Evolutionary conservation across 2,888 invertebrate genomes (phyloP), one percentile per base, ranked within the genome.

Genomic region (Aquatica leii): DNA sequence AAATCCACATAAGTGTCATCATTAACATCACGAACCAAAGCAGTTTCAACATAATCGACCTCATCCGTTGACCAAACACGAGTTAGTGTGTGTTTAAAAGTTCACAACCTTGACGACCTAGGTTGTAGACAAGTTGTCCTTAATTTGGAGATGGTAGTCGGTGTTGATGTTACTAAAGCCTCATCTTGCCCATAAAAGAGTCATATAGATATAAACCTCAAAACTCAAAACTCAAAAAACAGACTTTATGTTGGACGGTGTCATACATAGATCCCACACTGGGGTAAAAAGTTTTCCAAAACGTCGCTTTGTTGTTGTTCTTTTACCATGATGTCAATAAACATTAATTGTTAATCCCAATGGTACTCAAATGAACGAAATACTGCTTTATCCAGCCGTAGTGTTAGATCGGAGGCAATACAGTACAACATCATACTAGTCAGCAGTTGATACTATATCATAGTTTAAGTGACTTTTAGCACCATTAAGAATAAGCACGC

Each of bases 191-290:
- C 24, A n/a, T 2, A 21, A 17, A 17, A 1, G 49, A 8, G 9
- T 43, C 11, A 15, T 37, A 37, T 2, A 11, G 37, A 37, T 37
- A 37, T 37, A 37, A 37, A 4, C 37, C 37, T n/a, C n/a, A n/a
- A n/a, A n/a, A n/a, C n/a, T n/a, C n/a, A 11, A 5, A 37, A 11
- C 37, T n/a, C 37, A 6, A 43, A 43, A 17, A 5, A 2, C 17
- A 14, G 18, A 43, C 11, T 43, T 43, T 5, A 43, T 43, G 15
- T 43, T 43, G 9, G 43, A 18, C 15, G 15, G 15, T 5, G 43
- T 17, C 43, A 18, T 43, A 17, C 5, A 1, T 20, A 54, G 49
- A 15, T 31, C 41, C 66, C 67, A 69, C 5, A 69, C 68, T 1
- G 17, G 21, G 1, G 52, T 35, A 17, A 34, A 52, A 15, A 52